Base-by-base conservation (phyloP, 2,888 invertebrate genomes). In the Orthosia incerta region DNA sequence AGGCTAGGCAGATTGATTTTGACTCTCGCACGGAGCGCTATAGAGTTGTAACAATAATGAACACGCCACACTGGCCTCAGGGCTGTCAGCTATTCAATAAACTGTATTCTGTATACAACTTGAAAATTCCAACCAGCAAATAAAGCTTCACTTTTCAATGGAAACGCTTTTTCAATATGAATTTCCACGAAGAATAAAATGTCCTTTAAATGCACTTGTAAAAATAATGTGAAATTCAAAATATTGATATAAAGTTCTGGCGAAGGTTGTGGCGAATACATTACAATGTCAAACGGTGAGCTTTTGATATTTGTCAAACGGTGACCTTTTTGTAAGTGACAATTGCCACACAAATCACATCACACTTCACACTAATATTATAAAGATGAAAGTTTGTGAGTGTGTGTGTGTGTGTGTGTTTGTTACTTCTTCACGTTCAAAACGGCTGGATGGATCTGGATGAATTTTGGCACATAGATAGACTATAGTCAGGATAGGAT, bases 21-120 rank as follows among this genome's bases (percentile, higher is more conserved):
- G n/a, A 31, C 45, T 12, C 57, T 66, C 50, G 60, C 50, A 46
- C 46, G 62, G 48, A 70, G 55, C 63, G 67, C 20, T 67, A 79
- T 57, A 83, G 57, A 81, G 57, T 18, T 57, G 69, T 78, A 65
- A 83, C 64, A 74, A 75, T 83, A 74, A 74, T 83, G 83, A 83
- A 74, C 83, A 61, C 65, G 50, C 55, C 48, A 59, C 55, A 26
- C 56, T 56, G 45, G 46, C 65, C 53, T 67, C 66, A 81, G 84
- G 84, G 80, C 23, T 83, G 84, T 68, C 80, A 71, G 26, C 23
- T 65, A 48, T 68, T 68, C 64, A 74, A 71, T 69, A 64, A 51
- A 57, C n/a, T 59, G 68, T 60, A 69, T 67, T 83, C 50, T 59
- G 68, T 63, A 69, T 67, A 80, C 50, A 71, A 48, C 18, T 57